Evolutionary conservation across 2,113 vertebrate species (phyloP).

Genomic region (Catagonus wagneri): DNA sequence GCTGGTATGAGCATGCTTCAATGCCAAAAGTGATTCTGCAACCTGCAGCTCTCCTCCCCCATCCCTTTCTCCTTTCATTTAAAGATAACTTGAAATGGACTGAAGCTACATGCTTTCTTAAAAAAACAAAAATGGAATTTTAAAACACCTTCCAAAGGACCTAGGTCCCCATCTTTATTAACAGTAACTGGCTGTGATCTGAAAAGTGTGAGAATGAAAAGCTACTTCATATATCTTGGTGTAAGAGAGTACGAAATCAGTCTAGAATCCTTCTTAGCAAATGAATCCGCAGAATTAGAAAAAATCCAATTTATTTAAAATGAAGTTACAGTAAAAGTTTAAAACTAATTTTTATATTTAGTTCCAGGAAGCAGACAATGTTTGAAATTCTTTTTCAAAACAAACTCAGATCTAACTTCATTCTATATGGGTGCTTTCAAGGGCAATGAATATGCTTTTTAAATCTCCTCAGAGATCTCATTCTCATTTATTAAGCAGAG

Average conservation of each 20-base stretch:
- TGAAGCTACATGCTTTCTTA: neutral
- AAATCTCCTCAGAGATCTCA: conserved; percentile 38
- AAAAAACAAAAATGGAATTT: neutral
- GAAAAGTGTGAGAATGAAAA: neutral
- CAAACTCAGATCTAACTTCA: conserved; percentile 51
- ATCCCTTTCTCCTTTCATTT: neutral
- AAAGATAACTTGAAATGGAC: neutral
- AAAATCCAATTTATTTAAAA: conserved; percentile 14
- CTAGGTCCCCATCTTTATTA: neutral
- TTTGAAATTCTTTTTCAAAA: conserved; percentile 43
- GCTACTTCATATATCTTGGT: neutral
- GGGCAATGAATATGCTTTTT: neutral
- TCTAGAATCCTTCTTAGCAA: neutral
- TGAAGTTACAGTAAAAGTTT: conserved; percentile 11
- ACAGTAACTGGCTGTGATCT: neutral
- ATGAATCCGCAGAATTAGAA: neutral
- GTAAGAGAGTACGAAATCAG: neutral
- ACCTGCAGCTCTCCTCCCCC: neutral
- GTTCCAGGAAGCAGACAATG: neutral
- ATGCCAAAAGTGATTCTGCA: neutral
- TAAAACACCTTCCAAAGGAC: neutral
- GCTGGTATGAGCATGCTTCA: fast-evolving
- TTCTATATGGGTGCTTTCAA: neutral
- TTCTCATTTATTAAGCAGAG: conserved; percentile 25
- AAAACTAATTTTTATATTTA: conserved; percentile 46